Base-by-base conservation (phyloP, 1,140 invertebrate genomes). In the Campodea augens region DNA sequence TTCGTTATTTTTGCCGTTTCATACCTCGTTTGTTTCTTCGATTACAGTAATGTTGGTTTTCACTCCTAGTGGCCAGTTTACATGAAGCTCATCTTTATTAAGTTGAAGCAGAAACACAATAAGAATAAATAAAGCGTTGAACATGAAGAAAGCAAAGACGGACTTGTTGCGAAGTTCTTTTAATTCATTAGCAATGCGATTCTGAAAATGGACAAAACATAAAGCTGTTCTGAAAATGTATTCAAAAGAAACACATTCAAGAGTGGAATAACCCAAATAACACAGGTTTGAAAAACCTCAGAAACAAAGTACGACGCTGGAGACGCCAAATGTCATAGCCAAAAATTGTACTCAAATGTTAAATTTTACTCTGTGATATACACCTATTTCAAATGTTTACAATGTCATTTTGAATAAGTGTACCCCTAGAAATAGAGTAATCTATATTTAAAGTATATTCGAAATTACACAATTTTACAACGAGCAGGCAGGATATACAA, bases 61-160 rank as follows among this genome's bases (percentile, higher is more conserved):
- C 62, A 83, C 82, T 62, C 84, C 88, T 57, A 88, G 75, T 56
- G 84, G 88, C 89, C 87, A 93, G 65, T 89, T 72, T 66, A 93
- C 77, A 70, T 92, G 87, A 57, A 92, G 73, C 67, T 85, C 81
- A 70, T 93, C 86, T 77, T 93, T 95, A 72, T 93, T 91, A 66
- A 93, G 74, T 79, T 97, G 92, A 57, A 97, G 81, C 66, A 96
- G 81, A 70, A 97, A 90, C 58, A 97, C 89, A 66, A 96, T 87
- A 67, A 98, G 78, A 61, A 97, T 88, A 75, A 97, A 98, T 57
- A 98, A 78, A 65, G 91, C 86, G 75, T 98, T 98, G 71, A 95
- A 82, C 88, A 98, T 96, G 71, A 96, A 85, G 78, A 96, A 97
- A 55, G 87, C 87, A 66, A 96, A 95, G 48, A 93, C 88, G 54